A percentile compares a stretch with the other conserved stretches of the same genome.
These are phyloP conservation scores for Paedocypris sp. DNA, from an alignment of 2,113 vertebrate genomes.

Conservation along the genomic window DNA sequence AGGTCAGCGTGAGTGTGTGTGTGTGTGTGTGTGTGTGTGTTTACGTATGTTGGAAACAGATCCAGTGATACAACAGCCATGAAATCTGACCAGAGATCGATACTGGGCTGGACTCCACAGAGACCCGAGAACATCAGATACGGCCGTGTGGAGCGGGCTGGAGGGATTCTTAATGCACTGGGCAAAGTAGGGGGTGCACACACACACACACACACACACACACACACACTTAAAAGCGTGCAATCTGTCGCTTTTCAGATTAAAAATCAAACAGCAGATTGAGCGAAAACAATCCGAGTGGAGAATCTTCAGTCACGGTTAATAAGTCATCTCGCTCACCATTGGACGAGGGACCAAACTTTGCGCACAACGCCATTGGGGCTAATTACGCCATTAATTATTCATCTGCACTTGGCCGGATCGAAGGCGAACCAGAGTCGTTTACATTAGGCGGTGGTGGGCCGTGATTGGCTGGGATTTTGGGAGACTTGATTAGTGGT, in stretches of 20 bases:
- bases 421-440: conserved; percentile 24
- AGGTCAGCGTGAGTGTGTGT: no score
- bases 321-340: conserved; percentile 17
- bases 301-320: conserved; percentile 5
- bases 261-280: background rate
- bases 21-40: background rate
- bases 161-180: conserved; percentile 4
- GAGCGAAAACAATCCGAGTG: background rate
- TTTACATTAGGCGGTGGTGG: conserved; percentile 24
- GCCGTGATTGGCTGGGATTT: conserved; percentile 29
- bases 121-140: conserved; percentile 12
- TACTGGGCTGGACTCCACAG: conserved; percentile 14
- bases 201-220: background rate
- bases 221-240: conserved; percentile 7
- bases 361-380: conserved; percentile 27
- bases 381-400: conserved; percentile 34
- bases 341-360: conserved; percentile 17
- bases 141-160: background rate
- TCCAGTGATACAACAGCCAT: conserved; percentile 26
- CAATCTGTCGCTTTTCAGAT: background rate
- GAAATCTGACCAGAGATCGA: conserved; percentile 42
- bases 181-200: background rate
- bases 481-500: conserved; percentile 29
- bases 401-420: conserved; percentile 31
- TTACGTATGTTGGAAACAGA: conserved; percentile 21